Base-by-base conservation (phyloP, 2,888 invertebrate genomes). In the Macaria notata region DNA sequence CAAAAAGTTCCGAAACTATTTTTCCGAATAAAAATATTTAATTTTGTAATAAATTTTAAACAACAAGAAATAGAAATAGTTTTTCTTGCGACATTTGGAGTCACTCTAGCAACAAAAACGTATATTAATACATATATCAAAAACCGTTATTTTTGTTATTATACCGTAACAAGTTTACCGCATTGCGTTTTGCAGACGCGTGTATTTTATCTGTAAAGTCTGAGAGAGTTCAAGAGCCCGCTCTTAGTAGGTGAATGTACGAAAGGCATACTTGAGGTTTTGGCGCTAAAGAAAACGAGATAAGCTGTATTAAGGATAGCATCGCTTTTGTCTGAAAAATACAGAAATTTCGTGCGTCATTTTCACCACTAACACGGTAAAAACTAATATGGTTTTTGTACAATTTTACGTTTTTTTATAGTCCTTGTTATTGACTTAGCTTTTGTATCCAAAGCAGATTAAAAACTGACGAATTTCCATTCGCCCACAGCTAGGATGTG, bases 381-480 rank as follows among this genome's bases (percentile, higher is more conserved):
- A 19, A 19, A 19, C 19, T 19, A 19, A 19, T 19, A 19, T 19
- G 19, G 1, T 19, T 19, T 19, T 19, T 1, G 1, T 19, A 1
- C 2, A 19, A 19, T 19, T 1, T 36, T 4, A 36, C 33, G 33
- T 6, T 7, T 4, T 36, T 36, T 0, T 36, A 6, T 7, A 6
- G 4, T 2, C 33, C 2, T 6, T 36, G 1, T 2, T 36, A 1
- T 36, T 7, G 1, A 2, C 1, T 6, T 6, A 4, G 33, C 7
- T 4, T 36, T 36, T 6, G 4, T 36, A 4, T 4, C 33, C 33
- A 36, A 36, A 41, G 4, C 41, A 8, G 9, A 55, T 39, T 46
- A 19, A 38, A 46, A 31, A 61, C 65, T 72, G 72, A 73, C 74
- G 72, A 79, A 73, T 78, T 78, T 75, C 71, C 72, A 72, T 69